Percentiles rank a stretch among this genome's conserved stretches.
Conservation (phyloP, 1,140 invertebrate species). For the Streblospio benedicti region DNA sequence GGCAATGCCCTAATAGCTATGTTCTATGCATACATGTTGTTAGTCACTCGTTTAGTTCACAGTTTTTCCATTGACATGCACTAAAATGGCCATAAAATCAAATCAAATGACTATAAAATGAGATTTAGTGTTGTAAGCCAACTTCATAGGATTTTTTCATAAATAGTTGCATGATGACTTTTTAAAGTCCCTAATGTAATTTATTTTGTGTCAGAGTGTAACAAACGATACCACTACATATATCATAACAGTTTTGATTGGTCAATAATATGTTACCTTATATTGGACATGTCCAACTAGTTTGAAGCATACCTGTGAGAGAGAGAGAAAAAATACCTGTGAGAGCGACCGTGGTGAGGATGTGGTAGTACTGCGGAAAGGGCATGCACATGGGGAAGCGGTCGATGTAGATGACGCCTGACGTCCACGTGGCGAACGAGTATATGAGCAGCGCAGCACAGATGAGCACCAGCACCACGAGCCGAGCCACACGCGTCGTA, state of each 20-base stretch:
- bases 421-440: conserved; percentile 14
- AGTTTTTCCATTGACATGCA: too few species aligned
- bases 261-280: conserved; percentile 49
- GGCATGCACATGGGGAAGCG: conserved; percentile 15
- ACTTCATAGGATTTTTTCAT: too few species aligned
- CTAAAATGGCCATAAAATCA: too few species aligned
- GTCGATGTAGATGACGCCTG: conserved; percentile 1
- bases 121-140: too few species aligned
- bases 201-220: background rate
- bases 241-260: conserved; percentile 9
- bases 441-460: conserved; percentile 26
- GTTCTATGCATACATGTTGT: too few species aligned
- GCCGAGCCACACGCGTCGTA: conserved; percentile 23
- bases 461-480: conserved; percentile 11
- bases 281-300: conserved; percentile 55
- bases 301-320: conserved; percentile 44
- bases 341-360: conserved; percentile 51
- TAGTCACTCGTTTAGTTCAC: too few species aligned
- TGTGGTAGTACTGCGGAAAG: conserved; percentile 49
- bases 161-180: too few species aligned
- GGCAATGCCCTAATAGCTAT: too few species aligned
- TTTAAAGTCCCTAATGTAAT: too few species aligned
- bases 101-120: too few species aligned
- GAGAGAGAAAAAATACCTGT: background rate
- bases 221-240: background rate